Conservation (phyloP, 1,140 invertebrate species). For the Bactericera cockerelli region DNA sequence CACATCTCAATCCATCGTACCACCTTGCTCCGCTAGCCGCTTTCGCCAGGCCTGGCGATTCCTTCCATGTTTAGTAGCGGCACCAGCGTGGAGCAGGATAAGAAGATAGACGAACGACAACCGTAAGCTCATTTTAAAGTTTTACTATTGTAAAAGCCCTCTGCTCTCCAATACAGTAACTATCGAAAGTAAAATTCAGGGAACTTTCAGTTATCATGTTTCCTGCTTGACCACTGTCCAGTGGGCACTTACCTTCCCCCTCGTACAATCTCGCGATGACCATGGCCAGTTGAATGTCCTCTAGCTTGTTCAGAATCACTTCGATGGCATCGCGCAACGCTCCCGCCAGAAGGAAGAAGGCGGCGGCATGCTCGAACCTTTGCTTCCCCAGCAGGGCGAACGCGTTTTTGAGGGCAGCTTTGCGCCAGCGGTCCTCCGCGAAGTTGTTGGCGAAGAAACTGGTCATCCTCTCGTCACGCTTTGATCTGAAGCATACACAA, state of each 20-base stretch:
- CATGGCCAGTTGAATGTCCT: conserved; percentile 93
- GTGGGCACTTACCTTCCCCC: conserved; percentile 35
- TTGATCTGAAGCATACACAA: conserved; percentile 71
- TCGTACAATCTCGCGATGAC: conserved; percentile 86
- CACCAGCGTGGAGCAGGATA: no score
- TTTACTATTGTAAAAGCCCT: no score
- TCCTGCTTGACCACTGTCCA: no score
- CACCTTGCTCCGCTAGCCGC: no score
- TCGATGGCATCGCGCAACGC: conserved; percentile 89
- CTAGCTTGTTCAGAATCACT: conserved; percentile 70
- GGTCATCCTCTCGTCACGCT: conserved; percentile 81
- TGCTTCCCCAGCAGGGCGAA: conserved; percentile 57
- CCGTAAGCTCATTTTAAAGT: no score
- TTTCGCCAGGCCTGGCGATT: no score
- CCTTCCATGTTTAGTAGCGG: no score
- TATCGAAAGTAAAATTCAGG: no score
- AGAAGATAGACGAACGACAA: no score
- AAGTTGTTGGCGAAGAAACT: conserved; percentile 94
- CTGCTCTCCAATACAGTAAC: no score
- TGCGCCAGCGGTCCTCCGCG: conserved; percentile 79
- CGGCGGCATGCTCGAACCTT: conserved; percentile 79
- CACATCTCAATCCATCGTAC: no score
- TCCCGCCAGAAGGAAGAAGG: conserved; percentile 89
- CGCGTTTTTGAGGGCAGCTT: conserved; percentile 94
- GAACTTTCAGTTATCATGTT: no score